These are phyloP conservation scores for Cyrtorhinus lividipennis DNA, from an alignment of 1,140 invertebrate species.

Conservation along the genomic window DNA sequence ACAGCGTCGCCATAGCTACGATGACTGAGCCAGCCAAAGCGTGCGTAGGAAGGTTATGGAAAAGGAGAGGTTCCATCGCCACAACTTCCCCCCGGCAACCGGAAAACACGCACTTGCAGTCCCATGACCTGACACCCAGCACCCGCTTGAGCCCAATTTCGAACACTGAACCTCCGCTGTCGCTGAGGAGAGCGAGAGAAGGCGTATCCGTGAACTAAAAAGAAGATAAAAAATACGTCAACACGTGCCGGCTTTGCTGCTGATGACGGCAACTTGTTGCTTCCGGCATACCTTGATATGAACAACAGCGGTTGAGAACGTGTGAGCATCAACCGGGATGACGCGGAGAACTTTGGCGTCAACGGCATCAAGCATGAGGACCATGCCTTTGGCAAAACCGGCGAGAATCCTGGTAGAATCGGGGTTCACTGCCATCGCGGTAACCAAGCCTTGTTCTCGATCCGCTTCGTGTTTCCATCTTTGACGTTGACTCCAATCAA, in stretches of 20 bases:
- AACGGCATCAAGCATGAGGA: slow-evolving; percentile 63
- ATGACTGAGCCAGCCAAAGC: slow-evolving; percentile 60
- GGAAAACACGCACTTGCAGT: slow-evolving; percentile 80
- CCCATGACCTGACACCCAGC: slow-evolving; percentile 73
- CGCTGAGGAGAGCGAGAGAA: slow-evolving; percentile 67
- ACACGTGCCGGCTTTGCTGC: no score
- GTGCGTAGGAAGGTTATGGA: slow-evolving; percentile 50
- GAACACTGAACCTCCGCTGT: slow-evolving; percentile 96
- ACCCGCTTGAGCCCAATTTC: slow-evolving; percentile 80
- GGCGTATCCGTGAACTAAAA: slow-evolving; percentile 57
- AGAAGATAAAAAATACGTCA: slow-evolving; percentile 19
- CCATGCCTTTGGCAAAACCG: slow-evolving; percentile 74
- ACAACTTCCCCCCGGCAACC: slow-evolving; percentile 90
- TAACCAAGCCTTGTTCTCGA: slow-evolving; percentile 57
- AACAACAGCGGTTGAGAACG: slow-evolving; percentile 21
- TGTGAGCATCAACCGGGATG: slow-evolving; percentile 36
- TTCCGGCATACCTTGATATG: slow-evolving; percentile 70
- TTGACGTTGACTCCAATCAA: slow-evolving; percentile 59
- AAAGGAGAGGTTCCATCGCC: slow-evolving; percentile 65
- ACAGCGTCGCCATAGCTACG: slow-evolving; percentile 82
- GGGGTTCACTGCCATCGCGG: slow-evolving; percentile 59
- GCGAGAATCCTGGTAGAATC: slow-evolving; percentile 72
- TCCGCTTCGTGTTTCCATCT: slow-evolving; percentile 23
- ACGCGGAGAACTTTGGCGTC: slow-evolving; percentile 66
- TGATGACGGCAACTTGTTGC: no score